A percentile compares a stretch with the other conserved stretches of the same genome.
These are phyloP conservation scores for Cyclophora albipunctata DNA, from an alignment of 2,888 invertebrate species.

Conservation along the genomic window DNA sequence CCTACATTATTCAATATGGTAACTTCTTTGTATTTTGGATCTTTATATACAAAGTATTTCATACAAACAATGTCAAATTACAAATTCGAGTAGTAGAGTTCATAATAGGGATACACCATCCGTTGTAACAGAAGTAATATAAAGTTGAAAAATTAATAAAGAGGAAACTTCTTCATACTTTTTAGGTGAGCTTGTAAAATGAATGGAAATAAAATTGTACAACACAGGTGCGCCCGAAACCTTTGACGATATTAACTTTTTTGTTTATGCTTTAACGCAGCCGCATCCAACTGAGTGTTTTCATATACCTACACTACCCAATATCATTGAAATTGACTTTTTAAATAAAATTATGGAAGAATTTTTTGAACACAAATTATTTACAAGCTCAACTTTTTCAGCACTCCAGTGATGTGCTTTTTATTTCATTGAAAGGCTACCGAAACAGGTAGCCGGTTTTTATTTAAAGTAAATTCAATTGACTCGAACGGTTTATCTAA, in stretches of 20 bases:
- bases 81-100: constrained; percentile 20
- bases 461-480: constrained; percentile 39
- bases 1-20: no score
- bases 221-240: constrained; percentile 70
- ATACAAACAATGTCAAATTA: constrained; percentile 11
- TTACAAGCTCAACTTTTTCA: no score
- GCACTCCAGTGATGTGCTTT: no score
- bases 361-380: no score
- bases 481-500: constrained; percentile 52
- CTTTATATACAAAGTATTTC: no score
- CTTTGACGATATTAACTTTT: constrained; percentile 73
- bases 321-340: constrained; percentile 14
- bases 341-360: no score
- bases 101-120: constrained; percentile 55
- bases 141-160: constrained; percentile 76
- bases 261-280: constrained; percentile 54
- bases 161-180: constrained; percentile 68
- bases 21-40: no score
- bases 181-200: constrained; percentile 73
- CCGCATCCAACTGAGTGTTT: constrained; percentile 32
- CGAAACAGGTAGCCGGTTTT: constrained; percentile 6
- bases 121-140: constrained; percentile 67
- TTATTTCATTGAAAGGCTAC: no score
- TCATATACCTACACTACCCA: constrained; percentile 11
- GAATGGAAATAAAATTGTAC: constrained; percentile 74